Base-by-base conservation (phyloP, 2,888 invertebrate species). In the Eumerus sabulonum region DNA sequence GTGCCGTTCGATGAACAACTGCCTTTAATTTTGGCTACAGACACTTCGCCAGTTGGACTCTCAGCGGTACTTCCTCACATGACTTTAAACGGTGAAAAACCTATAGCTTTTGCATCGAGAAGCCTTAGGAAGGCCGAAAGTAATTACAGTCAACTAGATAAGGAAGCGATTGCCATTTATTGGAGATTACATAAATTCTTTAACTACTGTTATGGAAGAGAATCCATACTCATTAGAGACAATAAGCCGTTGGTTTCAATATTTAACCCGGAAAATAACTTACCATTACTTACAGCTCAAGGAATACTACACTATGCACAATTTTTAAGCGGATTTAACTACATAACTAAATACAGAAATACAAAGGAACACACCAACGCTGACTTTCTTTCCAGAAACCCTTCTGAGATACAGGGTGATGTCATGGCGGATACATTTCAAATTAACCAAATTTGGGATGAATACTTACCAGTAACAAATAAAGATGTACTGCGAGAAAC, bases 91-190 rank as follows among this genome's bases (percentile, higher is more conserved):
- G 60, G 50, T 0, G 42, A n/a, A 14, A 81, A 18, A 54, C 79
- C 79, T 17, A 74, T 83, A 13, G 76, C 82, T 14, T 82, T 76
- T 42, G 64, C 79, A 2, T 82, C 82, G 9, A 45, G 82, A 11
- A 59, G 74, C 1, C 50, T 83, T 18, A 51, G 72, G 36, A 71
- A 66, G 17, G 50, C 50, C 9, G 82, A 82, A 44, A 57, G 40
- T 27, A 82, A 82, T 38, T 82, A 82, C 38, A 81, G 76, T 9
- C 76, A 71, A 9, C 42, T 81, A 11, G 63, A 82, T 59, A 82
- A 74, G 38, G 77, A 82, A 40, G 64, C 72, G 1, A 51, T 70
- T 4, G 76, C 81, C 9, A 82, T 81, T 35, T 71, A 36, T 64
- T 82, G 70, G 67, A 51, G 44, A 36, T 38, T 64, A 36, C 57